phyloP scores from a whole-genome alignment of 2,888 invertebrate species.

The Maniola hyperantus region DNA sequence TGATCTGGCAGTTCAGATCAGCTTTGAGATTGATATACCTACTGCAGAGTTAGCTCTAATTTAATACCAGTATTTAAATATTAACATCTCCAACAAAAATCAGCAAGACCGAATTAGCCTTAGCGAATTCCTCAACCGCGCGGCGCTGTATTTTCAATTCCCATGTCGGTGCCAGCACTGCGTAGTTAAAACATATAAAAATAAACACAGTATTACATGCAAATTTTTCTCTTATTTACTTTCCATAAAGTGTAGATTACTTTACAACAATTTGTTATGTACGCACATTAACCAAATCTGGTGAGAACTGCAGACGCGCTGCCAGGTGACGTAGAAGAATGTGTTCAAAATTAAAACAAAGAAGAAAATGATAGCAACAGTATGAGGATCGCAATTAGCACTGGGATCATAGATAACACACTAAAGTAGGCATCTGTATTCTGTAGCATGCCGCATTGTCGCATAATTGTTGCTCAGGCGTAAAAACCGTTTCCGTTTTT shows the following conservation, averaged over 20 bases:
- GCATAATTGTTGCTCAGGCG: too few species aligned
- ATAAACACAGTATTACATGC: conserved; percentile 16
- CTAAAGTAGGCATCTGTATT: too few species aligned
- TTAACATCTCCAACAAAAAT: background rate
- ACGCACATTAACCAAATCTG: conserved; percentile 3
- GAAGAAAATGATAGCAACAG: too few species aligned
- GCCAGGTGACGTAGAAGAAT: conserved; percentile 1
- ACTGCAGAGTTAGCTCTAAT: too few species aligned
- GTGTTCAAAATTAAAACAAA: background rate
- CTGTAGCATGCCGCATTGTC: too few species aligned
- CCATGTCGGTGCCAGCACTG: conserved; percentile 43
- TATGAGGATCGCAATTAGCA: too few species aligned
- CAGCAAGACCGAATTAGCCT: conserved; percentile 39
- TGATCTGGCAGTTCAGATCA: too few species aligned
- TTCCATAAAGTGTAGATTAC: background rate
- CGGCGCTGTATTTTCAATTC: conserved; percentile 39
- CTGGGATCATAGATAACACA: too few species aligned
- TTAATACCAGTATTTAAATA: too few species aligned
- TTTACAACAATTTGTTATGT: background rate
- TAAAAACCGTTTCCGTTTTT: too few species aligned
- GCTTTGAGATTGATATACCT: too few species aligned
- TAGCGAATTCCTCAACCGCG: conserved; percentile 38
- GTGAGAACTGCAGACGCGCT: conserved; percentile 2
- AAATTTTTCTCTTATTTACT: conserved; percentile 4
- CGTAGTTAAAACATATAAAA: conserved; percentile 26